A percentile compares a stretch with the other conserved stretches of the same genome.
phyloP scores from a whole-genome alignment of 1,140 invertebrate genomes.

The Pissodes strobi region DNA sequence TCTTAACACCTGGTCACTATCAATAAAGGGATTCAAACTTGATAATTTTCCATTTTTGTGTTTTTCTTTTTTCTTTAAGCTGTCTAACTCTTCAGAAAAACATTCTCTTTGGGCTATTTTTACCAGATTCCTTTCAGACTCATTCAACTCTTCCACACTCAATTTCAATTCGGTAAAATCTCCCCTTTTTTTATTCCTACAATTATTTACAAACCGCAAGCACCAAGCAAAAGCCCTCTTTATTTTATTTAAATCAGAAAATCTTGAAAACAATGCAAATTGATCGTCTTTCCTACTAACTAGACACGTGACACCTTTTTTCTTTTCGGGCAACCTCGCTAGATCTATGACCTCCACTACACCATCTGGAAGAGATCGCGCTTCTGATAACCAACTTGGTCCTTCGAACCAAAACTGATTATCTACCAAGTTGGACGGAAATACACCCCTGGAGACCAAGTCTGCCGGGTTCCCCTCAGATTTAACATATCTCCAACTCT shows the following conservation, averaged over 20 bases:
- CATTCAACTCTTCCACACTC: background rate
- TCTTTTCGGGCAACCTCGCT: too few species aligned
- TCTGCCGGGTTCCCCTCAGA: conserved; percentile 31
- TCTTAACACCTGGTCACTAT: conserved; percentile 37
- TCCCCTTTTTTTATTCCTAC: background rate
- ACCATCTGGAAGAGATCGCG: background rate
- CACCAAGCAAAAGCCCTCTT: conserved; percentile 10
- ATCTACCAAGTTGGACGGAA: conserved; percentile 8
- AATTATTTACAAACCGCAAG: conserved; percentile 6
- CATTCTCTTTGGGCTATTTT: conserved; percentile 23
- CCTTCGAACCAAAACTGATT: background rate
- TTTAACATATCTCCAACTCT: conserved; percentile 17
- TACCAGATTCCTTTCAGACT: background rate
- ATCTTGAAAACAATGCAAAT: conserved; percentile 24
- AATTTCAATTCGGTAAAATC: background rate
- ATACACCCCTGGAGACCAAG: conserved; percentile 40
- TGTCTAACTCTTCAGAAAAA: conserved; percentile 15
- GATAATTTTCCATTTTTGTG: conserved; percentile 15
- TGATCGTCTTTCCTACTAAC: background rate
- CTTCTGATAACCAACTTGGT: background rate
- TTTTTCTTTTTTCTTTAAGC: conserved; percentile 8
- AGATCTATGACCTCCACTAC: background rate
- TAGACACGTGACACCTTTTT: background rate
- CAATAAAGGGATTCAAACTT: conserved; percentile 37
- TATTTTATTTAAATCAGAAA: conserved; percentile 16